Percentiles rank a stretch among this genome's conserved stretches.
These are phyloP conservation scores for Ophraella communa DNA, from an alignment of 2,888 invertebrate genomes.

Conservation along the genomic window DNA sequence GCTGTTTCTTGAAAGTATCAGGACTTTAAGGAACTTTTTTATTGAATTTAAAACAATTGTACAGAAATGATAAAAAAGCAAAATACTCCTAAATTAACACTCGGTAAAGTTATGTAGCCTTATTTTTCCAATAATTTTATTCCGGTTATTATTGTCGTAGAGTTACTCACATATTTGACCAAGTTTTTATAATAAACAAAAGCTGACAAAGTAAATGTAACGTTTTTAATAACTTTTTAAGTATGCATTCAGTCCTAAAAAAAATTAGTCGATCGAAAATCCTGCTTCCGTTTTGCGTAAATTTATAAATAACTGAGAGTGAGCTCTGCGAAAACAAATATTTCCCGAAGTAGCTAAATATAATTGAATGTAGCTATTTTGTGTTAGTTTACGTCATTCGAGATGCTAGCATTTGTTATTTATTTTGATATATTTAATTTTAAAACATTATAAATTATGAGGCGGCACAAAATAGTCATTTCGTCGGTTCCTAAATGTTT, in stretches of 20 bases:
- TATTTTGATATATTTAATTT: background rate
- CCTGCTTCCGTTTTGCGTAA: background rate
- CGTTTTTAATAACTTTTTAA: too few relatives aligned
- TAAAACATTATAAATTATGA: background rate
- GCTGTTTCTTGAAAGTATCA: too few relatives aligned
- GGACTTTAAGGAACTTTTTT: too few relatives aligned
- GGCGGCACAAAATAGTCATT: background rate
- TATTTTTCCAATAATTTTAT: too few relatives aligned
- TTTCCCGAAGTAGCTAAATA: constrained; percentile 8
- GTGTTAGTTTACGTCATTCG: constrained; percentile 5
- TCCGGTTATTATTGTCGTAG: too few relatives aligned
- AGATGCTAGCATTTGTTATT: background rate
- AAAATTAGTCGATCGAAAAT: background rate
- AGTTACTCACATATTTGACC: too few relatives aligned
- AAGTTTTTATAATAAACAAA: too few relatives aligned
- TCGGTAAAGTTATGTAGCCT: too few relatives aligned
- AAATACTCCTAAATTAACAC: too few relatives aligned
- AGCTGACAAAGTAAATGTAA: too few relatives aligned
- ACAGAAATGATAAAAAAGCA: too few relatives aligned
- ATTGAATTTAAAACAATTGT: too few relatives aligned
- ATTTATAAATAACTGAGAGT: background rate
- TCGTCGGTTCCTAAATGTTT: background rate
- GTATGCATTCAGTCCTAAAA: background rate
- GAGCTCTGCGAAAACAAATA: background rate
- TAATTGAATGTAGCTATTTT: constrained; percentile 3